Base-by-base conservation (phyloP, 2,888 invertebrate species). In the Seira ritae region DNA sequence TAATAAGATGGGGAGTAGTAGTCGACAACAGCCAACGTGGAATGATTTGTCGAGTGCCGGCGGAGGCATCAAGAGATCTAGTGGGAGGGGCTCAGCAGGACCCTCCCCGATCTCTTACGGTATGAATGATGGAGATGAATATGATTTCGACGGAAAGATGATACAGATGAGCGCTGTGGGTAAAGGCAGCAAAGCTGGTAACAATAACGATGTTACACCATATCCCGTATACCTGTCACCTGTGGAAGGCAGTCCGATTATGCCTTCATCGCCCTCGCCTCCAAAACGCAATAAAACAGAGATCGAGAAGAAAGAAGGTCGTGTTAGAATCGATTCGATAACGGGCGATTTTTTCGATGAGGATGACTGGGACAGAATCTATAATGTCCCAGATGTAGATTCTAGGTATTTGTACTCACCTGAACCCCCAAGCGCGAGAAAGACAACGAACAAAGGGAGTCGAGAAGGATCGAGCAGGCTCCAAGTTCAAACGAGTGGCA, bases 301-400 rank as follows among this genome's bases (percentile, higher is more conserved):
- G n/a, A n/a, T n/a, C n/a, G n/a, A n/a, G n/a, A n/a, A n/a, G n/a
- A n/a, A n/a, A n/a, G n/a, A n/a, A n/a, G n/a, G n/a, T n/a, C n/a
- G n/a, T n/a, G n/a, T n/a, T n/a, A n/a, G n/a, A n/a, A n/a, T n/a
- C n/a, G n/a, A n/a, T n/a, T n/a, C n/a, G n/a, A n/a, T n/a, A n/a
- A n/a, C n/a, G n/a, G 31, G 31, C 31, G 31, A 31, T 4, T 31
- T 31, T 4, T 31, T 31, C 31, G 31, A 31, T 31, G 79, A 79
- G 19, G 80, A 80, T 50, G 79, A 79, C 67, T 80, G 80, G 80
- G 80, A 80, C 6, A 67, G 65, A 60, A 74, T 80, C 60, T 73
- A 73, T 37, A 73, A 68, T 20, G 80, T 80, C 15, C 73, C 73
- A 1, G 60, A 65, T 55, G 73, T 73, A 1, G 62, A 73, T 23